Evolutionary conservation across 2,113 vertebrate genomes (phyloP), one percentile per base, ranked within the genome.

Genomic region (Syrrhaptes paradoxus): DNA sequence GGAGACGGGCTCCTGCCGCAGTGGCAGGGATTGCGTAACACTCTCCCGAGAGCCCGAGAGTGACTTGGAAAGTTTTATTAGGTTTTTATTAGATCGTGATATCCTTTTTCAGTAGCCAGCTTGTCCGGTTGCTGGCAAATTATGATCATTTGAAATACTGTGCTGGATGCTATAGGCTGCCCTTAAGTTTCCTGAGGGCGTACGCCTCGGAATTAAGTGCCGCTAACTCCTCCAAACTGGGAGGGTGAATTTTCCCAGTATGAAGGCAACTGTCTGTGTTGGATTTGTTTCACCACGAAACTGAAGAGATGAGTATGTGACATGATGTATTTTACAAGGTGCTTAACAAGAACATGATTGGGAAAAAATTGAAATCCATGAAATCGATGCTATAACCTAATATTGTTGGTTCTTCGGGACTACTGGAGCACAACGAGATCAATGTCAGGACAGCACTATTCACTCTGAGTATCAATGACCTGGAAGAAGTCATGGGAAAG

Each of bases 371-470:
- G 91, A 62, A 96, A 97, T 97, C 96, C 96, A 97, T 97, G 68
- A 87, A 97, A 97, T 97, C 97, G 87, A 97, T 97, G 91, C n/a
- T 52, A 97, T 97, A 97, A 97, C 89, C 93, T 93, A 94, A 97
- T 97, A 96, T 96, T 96, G 84, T 65, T 95, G 96, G 95, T 90
- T 97, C 85, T 63, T 41, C 62, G 92, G 90, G 95, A 87, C 92
- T 96, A 85, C 65, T 93, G 96, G 94, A 97, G 97, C 94, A 89
- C 94, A 95, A 85, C 34, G 31, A 74, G 94, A 97, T 97, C 97
- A 91, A 97, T 97, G 95, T 88, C 90, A 96, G 93, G 95, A 97
- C 96, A 97, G 31, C 95, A 91, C 90, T 96, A 89, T 96, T 74
- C 97, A 97, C 95, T 97, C 95, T 66, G 52, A 93, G 92, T 96